Base-by-base conservation (phyloP, 2,797 vertebrate species). In the Gobionotothen gibberifrons region DNA sequence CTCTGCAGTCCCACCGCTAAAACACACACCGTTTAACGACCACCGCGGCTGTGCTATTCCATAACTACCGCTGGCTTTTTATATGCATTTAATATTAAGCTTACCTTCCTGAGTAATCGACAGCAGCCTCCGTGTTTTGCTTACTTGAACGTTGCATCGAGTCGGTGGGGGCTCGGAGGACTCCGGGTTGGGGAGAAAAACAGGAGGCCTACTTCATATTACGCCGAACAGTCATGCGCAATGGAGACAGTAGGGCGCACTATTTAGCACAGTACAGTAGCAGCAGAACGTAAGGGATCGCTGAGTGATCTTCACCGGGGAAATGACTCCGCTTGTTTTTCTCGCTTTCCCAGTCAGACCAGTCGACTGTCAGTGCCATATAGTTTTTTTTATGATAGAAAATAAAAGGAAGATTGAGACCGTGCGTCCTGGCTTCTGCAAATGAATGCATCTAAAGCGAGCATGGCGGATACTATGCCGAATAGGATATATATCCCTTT, bases 171-270 rank as follows among this genome's bases (percentile, higher is more conserved):
- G 89, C 86, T 87, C 42, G 85, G 74, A 85, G 86, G 86, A 89
- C 86, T 91, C 86, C 78, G 85, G 73, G 87, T 83, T 81, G 82
- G 79, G 82, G 87, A 93, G 88, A 90, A 92, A 94, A 94, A 93
- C 91, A 94, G 90, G 86, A 92, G 90, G 91, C 92, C 93, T 91
- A 90, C 90, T 94, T 92, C 90, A 87, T 83, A 83, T 89, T 86
- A 90, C 87, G 88, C 73, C 87, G 90, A 90, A 90, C 85, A 88
- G 93, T 90, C 94, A 95, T 95, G 94, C 94, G 94, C 94, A 94
- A 63, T 94, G 14, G 85, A 87, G 85, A 90, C 87, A 82, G 89
- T 79, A 90, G 85, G 75, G 90, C 90, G 92, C 91, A 91, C 92
- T 91, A 89, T 88, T 92, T 90, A 78, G 83, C 88, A 82, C 32